Conservation (phyloP, 2,888 invertebrate genomes). For the Leucophenga montana region DNA sequence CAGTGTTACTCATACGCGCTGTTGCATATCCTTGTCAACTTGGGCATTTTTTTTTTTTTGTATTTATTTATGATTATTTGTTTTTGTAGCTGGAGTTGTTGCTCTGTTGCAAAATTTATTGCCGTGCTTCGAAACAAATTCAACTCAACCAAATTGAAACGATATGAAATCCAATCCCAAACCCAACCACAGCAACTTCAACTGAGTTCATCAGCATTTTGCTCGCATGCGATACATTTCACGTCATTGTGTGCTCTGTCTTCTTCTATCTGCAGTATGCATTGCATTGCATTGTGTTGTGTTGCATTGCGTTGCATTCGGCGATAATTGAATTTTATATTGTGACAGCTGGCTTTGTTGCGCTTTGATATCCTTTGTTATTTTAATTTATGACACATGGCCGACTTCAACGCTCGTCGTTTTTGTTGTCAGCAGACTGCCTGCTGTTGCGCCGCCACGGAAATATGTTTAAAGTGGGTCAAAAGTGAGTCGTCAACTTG, state of each 20-base stretch:
- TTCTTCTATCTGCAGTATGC: neutral
- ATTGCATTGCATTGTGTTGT: no score
- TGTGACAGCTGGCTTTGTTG: conserved; percentile 36
- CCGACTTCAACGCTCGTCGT: neutral
- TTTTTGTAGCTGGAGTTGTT: neutral
- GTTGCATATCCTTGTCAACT: neutral
- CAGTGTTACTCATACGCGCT: conserved; percentile 5
- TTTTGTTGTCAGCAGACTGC: neutral
- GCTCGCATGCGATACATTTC: conserved; percentile 1
- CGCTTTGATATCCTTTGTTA: conserved; percentile 5
- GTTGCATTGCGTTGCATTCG: neutral
- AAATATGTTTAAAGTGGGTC: conserved; percentile 50
- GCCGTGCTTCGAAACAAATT: neutral
- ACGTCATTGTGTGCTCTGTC: neutral
- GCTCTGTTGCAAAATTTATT: neutral
- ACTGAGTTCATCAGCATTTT: neutral
- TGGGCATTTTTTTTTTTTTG: conserved; percentile 23
- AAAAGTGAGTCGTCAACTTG: conserved; percentile 41
- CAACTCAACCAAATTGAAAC: neutral
- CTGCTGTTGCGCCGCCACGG: neutral
- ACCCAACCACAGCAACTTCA: neutral
- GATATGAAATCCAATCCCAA: neutral
- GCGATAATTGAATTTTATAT: conserved; percentile 51
- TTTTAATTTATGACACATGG: conserved; percentile 24
- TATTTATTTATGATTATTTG: conserved; percentile 20